Conservation (phyloP, 2,888 invertebrate genomes). For the Malacosoma neustria region DNA sequence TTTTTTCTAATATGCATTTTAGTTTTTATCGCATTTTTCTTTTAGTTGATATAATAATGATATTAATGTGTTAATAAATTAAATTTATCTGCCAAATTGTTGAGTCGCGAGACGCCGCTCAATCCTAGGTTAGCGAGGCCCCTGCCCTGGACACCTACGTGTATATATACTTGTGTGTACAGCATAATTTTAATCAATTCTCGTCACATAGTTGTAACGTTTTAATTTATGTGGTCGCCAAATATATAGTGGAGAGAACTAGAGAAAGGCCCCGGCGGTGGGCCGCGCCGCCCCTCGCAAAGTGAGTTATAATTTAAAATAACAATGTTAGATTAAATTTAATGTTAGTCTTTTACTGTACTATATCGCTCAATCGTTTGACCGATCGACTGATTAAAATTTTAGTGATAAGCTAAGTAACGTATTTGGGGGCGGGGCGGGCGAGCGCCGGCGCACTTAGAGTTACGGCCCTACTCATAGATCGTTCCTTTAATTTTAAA, state of each 20-base stretch:
- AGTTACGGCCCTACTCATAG: constrained; percentile 51
- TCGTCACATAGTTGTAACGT: constrained; percentile 72
- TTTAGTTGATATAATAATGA: constrained; percentile 59
- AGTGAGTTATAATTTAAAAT: constrained; percentile 73
- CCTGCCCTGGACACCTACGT: constrained; percentile 51
- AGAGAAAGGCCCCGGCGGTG: constrained; percentile 45
- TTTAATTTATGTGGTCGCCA: constrained; percentile 73
- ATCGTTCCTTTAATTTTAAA: constrained; percentile 52
- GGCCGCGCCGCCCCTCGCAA: constrained; percentile 41
- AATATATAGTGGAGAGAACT: constrained; percentile 69
- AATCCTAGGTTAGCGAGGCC: constrained; percentile 56
- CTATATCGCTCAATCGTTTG: constrained; percentile 74
- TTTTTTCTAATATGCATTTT: constrained; percentile 64
- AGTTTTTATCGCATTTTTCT: constrained; percentile 67
- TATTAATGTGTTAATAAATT: constrained; percentile 64
- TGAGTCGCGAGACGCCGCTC: constrained; percentile 63
- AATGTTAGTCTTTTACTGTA: constrained; percentile 74
- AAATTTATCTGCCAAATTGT: constrained; percentile 71
- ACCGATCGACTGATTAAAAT: constrained; percentile 76
- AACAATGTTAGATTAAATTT: constrained; percentile 75
- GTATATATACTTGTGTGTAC: constrained; percentile 70
- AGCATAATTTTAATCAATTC: constrained; percentile 72
- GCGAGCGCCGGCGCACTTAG: constrained; percentile 32
- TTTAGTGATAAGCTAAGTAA: constrained; percentile 74
- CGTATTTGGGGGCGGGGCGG: constrained; percentile 31